Evolutionary conservation across 2,888 invertebrate species (phyloP), one percentile per base, ranked within the genome.

Genomic region (Callyntrura sp.): DNA sequence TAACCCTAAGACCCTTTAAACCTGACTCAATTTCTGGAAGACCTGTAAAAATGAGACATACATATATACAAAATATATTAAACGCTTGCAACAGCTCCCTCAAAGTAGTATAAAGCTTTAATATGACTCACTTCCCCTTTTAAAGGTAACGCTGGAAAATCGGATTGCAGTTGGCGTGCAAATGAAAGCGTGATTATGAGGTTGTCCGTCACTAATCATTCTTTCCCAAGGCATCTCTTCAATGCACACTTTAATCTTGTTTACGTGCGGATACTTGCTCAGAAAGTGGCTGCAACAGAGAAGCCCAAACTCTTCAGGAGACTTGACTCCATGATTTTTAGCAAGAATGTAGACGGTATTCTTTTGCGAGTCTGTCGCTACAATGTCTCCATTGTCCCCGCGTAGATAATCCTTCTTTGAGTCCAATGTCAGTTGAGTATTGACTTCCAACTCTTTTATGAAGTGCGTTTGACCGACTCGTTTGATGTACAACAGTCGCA

Each of bases 291-390:
- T 96, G 93, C 96, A 96, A 20, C 97, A 95, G n/a, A 97, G 94
- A 23, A 97, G 95, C 0, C 96, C 97, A 94, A 97, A 97, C 93
- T 96, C 96, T 94, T 97, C 97, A 0, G 97, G 97, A 35, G 96
- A 96, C 93, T 96, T 96, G 90, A 97, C 96, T 78, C 97, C 97
- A 94, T 96, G 95, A 93, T 97, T 97, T 94, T 97, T 97, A 8
- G 97, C 97, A 92, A 97, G 94, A 57, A 97, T 94, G 94, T 97
- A 97, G 55, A 97, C 96, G 0, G 97, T 97, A 94, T 97, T 97
- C 95, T 97, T 97, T 94, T 97, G 97, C 0, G 97, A 96, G 94
- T 97, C 97, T 0, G 97, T 97, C 12, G 97, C 97, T 20, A 97
- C 96, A 90, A 97, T 96, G 94, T 97, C 97, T 81, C 96, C 96